phyloP scores from a whole-genome alignment of 2,888 invertebrate genomes.

The Ptychoptera albimana region DNA sequence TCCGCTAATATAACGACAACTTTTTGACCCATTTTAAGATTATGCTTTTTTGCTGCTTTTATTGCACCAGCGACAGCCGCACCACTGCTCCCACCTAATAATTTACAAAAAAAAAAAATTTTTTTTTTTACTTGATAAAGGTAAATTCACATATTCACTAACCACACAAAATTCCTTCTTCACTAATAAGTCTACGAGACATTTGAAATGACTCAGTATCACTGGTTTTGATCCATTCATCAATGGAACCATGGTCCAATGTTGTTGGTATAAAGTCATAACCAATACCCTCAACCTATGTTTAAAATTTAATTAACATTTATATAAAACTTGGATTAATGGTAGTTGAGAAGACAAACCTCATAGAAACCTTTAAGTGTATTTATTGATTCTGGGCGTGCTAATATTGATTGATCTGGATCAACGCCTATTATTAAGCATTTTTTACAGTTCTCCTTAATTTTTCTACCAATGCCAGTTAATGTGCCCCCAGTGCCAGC shows the following conservation, averaged over 20 bases:
- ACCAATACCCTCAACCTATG: constrained; percentile 64
- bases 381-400: constrained; percentile 65
- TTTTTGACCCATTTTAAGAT: constrained; percentile 61
- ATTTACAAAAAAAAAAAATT: too few relatives aligned
- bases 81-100: constrained; percentile 82
- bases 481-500: constrained; percentile 95
- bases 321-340: constrained; percentile 1
- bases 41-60: constrained; percentile 43
- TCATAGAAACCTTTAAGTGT: constrained; percentile 54
- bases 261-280: constrained; percentile 94
- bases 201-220: constrained; percentile 69
- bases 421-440: constrained; percentile 77
- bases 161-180: constrained; percentile 90
- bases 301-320: neutral
- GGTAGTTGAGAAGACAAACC: constrained; percentile 24
- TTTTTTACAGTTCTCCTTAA: constrained; percentile 70
- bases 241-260: constrained; percentile 61
- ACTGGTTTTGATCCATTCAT: constrained; percentile 73
- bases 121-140: too few relatives aligned
- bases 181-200: constrained; percentile 73
- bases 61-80: constrained; percentile 63
- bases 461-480: constrained; percentile 76
- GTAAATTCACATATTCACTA: constrained; percentile 11
- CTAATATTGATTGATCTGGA: constrained; percentile 84
- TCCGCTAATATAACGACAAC: constrained; percentile 88